Conservation (phyloP, 2,888 invertebrate species). For the Nebria brevicollis region DNA sequence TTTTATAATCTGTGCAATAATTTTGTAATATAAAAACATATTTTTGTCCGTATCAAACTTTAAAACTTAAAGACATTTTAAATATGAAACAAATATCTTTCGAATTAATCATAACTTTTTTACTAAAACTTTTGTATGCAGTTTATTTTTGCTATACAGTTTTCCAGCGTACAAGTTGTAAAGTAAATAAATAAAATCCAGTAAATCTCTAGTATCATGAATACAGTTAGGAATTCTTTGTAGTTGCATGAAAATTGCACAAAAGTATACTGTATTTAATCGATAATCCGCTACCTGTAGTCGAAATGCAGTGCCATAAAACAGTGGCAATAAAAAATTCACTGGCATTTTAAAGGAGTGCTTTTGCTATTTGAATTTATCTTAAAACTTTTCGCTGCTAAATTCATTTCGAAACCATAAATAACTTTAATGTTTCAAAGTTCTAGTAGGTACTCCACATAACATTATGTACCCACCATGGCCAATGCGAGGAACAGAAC, state of each 20-base stretch:
- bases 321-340: conserved; percentile 35
- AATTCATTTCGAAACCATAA: conserved; percentile 45
- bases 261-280: neutral
- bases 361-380: conserved; percentile 41
- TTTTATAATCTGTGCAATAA: no score
- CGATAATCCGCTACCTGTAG: conserved; percentile 7
- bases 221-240: neutral
- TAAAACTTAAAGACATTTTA: no score
- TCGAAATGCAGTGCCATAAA: conserved; percentile 39
- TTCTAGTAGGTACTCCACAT: conserved; percentile 31
- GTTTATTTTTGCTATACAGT: no score
- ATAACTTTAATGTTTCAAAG: conserved; percentile 45
- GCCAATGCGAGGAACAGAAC: conserved; percentile 30
- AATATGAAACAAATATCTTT: no score
- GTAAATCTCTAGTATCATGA: no score
- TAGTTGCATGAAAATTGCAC: neutral
- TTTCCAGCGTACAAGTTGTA: no score
- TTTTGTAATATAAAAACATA: no score
- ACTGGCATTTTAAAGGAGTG: conserved; percentile 35
- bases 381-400: conserved; percentile 39
- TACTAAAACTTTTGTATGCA: no score
- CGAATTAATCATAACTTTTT: no score
- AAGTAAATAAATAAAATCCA: no score
- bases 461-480: conserved; percentile 27
- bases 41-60: no score